Evolutionary conservation across 2,888 invertebrate genomes (phyloP), one percentile per base, ranked within the genome.

Genomic region (Amphiduros pacificus): DNA sequence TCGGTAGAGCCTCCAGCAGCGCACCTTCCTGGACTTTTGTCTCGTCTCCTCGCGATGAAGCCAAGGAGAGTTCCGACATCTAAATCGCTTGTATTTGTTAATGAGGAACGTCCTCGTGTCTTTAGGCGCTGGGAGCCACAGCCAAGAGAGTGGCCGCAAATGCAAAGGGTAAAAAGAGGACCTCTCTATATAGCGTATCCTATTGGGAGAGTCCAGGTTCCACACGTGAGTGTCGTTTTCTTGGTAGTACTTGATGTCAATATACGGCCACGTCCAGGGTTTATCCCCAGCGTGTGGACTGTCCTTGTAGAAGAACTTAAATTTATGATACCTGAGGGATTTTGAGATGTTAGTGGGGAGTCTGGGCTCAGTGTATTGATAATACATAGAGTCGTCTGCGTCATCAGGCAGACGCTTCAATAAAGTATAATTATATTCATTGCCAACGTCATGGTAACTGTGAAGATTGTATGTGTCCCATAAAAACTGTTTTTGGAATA

Each of bases 211-310:
- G 51, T 58, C 58, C 2, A 58, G 36, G 6, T 36, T 58, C 58
- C 58, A 58, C 5, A 58, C 20, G 24, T 58, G 58, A 3, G 58
- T 58, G 24, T 29, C 28, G 24, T 58, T 58, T 26, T 58, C 58
- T 20, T n/a, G 24, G 51, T 58, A 58, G 24, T 58, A 58, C 40
- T 58, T 58, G 22, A 51, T 44, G n/a, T 58, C 58, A n/a, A 58
- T 58, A 26, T 36, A 58, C n/a, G 58, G 58, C 58, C 58, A 58
- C 26, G 50, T 58, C 58, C 58, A 58, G 14, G 51, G 14, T 2
- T n/a, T 22, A 5, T 48, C 28, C 5, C 58, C 58, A 6, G 58
- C 58, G 20, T 36, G 11, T 5, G 51, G 24, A 2, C 51, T 6
- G 27, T 36, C n/a, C 22, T 20, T 22, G 36, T 32, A 51, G 40